Base-by-base conservation (phyloP, 2,113 vertebrate species). In the Ctenomys sociabilis region DNA sequence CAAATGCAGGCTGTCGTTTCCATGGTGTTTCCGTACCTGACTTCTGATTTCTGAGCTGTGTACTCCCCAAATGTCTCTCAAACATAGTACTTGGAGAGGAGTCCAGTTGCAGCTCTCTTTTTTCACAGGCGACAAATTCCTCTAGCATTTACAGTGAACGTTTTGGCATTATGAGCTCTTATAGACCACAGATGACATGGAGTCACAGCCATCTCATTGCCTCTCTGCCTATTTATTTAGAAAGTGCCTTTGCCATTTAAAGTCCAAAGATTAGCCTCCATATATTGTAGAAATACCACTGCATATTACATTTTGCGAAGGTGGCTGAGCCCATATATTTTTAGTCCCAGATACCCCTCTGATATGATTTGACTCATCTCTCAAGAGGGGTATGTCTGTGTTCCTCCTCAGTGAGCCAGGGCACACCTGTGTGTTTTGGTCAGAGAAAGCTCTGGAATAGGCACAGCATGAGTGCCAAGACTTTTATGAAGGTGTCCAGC, bases 301-400 rank as follows among this genome's bases (percentile, higher is more conserved):
- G 37, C 26, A 24, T 66, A 24, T 0, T 82, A 5, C 24, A 21
- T 37, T 63, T 70, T 37, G 49, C 77, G 68, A 30, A 43, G 14
- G 14, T 70, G 4, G 68, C 11, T 49, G 30, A 87, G 66, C 10
- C 19, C 6, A 45, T 26, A 1, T 3, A 21, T 45, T 54, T 22
- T 16, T 45, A 30, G 12, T 0, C 1, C n/a, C 40, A 73, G 0
- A 17, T 2, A 19, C 8, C n/a, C n/a, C 54, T 35, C 37, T 24
- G 35, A 7, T 63, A 35, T n/a, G 35, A 77, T 1, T 59, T 6
- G 0, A 77, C 0, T 3, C 12, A 32, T 37, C 43, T 54, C 30
- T 82, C n/a, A 22, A 32, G 19, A 49, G 24, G 8, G 30, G 5
- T 9, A 49, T 19, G 24, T 24, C 22, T 4, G 3, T 4, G 3